Percentiles rank a stretch among this genome's conserved stretches.
These are phyloP conservation scores for Cyclargus thomasi DNA, from an alignment of 1,140 invertebrate genomes.

Conservation along the genomic window DNA sequence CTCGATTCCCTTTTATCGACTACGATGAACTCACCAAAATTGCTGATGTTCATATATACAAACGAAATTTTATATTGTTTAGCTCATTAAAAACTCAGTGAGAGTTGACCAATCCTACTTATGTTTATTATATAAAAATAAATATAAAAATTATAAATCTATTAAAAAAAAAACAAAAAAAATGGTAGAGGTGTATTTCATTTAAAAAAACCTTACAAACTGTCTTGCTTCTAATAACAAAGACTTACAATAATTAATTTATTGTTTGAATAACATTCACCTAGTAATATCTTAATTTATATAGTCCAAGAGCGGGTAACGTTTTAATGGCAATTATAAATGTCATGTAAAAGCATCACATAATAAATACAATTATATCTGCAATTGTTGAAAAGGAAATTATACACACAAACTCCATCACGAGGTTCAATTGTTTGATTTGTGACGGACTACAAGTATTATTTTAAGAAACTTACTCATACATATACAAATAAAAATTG, in stretches of 20 bases:
- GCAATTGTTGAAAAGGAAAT: background rate
- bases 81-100: no score
- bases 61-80: no score
- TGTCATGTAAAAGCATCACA: background rate
- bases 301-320: slow-evolving; percentile 13
- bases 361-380: background rate
- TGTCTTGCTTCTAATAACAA: background rate
- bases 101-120: no score
- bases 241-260: background rate
- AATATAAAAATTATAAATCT: background rate
- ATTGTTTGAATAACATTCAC: background rate
- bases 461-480: no score
- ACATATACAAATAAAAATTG: no score
- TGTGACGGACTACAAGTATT: no score
- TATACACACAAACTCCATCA: no score
- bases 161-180: background rate
- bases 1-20: no score
- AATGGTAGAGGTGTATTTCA: background rate
- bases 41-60: no score
- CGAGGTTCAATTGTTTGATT: no score
- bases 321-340: background rate
- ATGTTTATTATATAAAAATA: no score
- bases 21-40: no score
- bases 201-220: slow-evolving; percentile 10
- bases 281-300: background rate